Evolutionary conservation across 2,113 vertebrate species (phyloP).

Genomic region (Rhagologus leucostigma): DNA sequence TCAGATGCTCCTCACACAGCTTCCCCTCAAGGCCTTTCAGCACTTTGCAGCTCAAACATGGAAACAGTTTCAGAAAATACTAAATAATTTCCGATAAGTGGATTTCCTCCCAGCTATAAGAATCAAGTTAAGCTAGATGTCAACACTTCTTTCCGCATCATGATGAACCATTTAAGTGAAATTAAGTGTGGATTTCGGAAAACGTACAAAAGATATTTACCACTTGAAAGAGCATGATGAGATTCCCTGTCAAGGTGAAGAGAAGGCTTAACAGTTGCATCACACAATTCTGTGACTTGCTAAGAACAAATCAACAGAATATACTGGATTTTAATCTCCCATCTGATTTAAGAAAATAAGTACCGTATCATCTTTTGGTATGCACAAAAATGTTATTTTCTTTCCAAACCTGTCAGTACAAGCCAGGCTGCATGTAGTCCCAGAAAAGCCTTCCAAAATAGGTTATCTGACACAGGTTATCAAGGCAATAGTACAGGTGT

Average conservation of each 20-base stretch:
- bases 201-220: not conserved
- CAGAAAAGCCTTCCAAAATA: not conserved
- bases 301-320: not conserved
- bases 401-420: not conserved
- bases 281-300: not conserved
- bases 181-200: not conserved
- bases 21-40: not conserved
- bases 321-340: not conserved
- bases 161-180: not conserved
- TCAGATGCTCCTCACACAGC: not conserved
- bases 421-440: not conserved
- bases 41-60: not conserved
- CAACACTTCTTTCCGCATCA: not conserved
- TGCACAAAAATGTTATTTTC: not conserved
- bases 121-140: not conserved
- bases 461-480: not conserved
- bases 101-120: not conserved
- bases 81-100: not conserved
- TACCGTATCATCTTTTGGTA: not conserved
- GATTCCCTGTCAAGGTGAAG: not conserved
- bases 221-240: not conserved
- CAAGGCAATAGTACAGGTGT: not conserved
- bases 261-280: not conserved
- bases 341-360: not conserved
- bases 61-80: not conserved